Conservation (phyloP, 2,113 vertebrate genomes). For the Nettapus auritus region DNA sequence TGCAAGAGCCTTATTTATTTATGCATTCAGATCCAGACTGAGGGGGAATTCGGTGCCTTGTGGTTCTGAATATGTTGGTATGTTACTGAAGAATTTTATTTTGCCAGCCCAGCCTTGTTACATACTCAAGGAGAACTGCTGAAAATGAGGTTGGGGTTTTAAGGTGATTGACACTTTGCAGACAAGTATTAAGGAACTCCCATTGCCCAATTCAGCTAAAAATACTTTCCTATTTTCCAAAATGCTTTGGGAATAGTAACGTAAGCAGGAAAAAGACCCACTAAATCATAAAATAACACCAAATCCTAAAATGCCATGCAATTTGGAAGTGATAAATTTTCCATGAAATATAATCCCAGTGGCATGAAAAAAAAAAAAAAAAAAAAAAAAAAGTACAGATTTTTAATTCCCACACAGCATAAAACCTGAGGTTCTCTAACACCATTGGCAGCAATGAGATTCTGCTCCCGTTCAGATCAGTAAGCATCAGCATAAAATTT, state of each 20-base stretch:
- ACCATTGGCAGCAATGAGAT: not conserved
- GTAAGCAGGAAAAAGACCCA: not conserved
- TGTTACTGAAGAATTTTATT: slow-evolving; percentile 42
- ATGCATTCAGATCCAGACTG: slow-evolving; percentile 34
- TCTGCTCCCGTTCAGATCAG: not conserved
- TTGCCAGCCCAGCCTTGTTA: slow-evolving; percentile 18
- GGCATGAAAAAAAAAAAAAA: not conserved
- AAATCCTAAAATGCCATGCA: not conserved
- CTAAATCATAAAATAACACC: not conserved
- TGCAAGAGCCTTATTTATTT: not conserved
- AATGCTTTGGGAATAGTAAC: not conserved
- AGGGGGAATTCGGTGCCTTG: slow-evolving; percentile 19
- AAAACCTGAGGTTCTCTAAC: not conserved
- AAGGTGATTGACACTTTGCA: slow-evolving; percentile 11
- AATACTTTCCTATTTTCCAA: not conserved
- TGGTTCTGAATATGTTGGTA: not conserved
- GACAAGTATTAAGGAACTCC: not conserved
- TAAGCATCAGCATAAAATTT: not conserved
- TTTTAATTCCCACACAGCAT: not conserved
- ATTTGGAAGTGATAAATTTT: not conserved
- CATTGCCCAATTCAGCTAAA: slow-evolving; percentile 8
- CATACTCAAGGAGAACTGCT: not conserved
- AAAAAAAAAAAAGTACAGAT: not conserved
- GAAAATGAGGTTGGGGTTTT: not conserved
- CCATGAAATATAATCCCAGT: not conserved